Evolutionary conservation across 2,888 invertebrate species (phyloP), one percentile per base, ranked within the genome.

Genomic region (Gortyna flavago): DNA sequence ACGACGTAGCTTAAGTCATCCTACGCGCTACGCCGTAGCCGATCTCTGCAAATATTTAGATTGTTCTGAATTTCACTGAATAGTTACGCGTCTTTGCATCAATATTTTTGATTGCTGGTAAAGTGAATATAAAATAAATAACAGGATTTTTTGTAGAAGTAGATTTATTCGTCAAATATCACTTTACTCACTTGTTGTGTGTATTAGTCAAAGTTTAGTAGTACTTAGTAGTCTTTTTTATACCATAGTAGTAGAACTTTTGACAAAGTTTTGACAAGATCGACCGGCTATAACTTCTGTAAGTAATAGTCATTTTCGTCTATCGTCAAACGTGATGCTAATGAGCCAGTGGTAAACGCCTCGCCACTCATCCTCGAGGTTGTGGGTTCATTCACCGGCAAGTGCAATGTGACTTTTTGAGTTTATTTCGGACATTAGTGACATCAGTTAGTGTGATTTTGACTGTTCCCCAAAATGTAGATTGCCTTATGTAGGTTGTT

Each of bases 21-120:
- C 21, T 57, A 57, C 64, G 41, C n/a, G 64, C 54, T 76, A 62
- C n/a, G 62, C 32, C 51, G 51, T 77, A 77, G 41, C 38, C 29
- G 25, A 18, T 29, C 66, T 18, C 38, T 18, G 6, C 5, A 41
- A 65, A 41, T 29, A n/a, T 41, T n/a, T 64, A 25, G 16, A 25
- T n/a, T 2, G 0, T n/a, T 38, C 2, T 38, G 29, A 21, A 29
- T 29, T 6, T 29, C 13, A 21, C 25, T n/a, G 8, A 69, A n/a
- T 18, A 18, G 35, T 5, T 69, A 18, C 3, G 8, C 9, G 18
- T 48, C 16, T 25, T 32, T 9, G 16, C 18, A 21, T 6, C 9
- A 6, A 25, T 57, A 29, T 25, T 67, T n/a, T 6, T 44, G 6
- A 32, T n/a, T 51, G 7, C n/a, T 35, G 0, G 9, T 7, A 62